These are phyloP conservation scores for Drosophila atripex DNA, from an alignment of 2,888 invertebrate genomes.

Conservation along the genomic window DNA sequence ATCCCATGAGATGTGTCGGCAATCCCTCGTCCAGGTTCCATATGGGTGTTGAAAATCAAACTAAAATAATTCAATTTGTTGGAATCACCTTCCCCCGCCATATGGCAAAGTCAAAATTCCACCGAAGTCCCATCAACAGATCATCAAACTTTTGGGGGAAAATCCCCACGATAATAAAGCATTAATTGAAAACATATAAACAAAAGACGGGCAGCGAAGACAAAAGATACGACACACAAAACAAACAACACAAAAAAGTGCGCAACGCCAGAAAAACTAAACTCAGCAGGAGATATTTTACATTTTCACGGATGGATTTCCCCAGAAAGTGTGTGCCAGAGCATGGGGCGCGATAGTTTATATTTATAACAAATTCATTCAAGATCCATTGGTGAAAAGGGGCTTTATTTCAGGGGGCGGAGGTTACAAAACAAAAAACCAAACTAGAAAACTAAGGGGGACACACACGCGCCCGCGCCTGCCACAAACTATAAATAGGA, in stretches of 20 bases:
- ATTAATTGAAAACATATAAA: constrained; percentile 70
- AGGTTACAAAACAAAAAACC: constrained; percentile 21
- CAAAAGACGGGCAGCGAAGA: constrained; percentile 43
- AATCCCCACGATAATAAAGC: constrained; percentile 54
- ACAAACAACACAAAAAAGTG: constrained; percentile 21
- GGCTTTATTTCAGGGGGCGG: constrained; percentile 7
- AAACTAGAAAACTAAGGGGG: constrained; percentile 44
- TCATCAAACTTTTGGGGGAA: constrained; percentile 40
- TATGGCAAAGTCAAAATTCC: constrained; percentile 52
- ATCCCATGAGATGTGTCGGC: background rate
- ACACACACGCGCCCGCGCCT: constrained; percentile 50
- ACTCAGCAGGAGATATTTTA: constrained; percentile 77
- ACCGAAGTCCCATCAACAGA: constrained; percentile 61
- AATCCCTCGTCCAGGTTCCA: background rate
- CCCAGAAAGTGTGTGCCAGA: constrained; percentile 60
- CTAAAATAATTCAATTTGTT: constrained; percentile 53
- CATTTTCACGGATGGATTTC: constrained; percentile 78
- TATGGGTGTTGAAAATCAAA: constrained; percentile 34
- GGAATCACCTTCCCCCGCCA: constrained; percentile 28
- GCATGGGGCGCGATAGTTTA: constrained; percentile 56
- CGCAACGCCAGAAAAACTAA: constrained; percentile 50
- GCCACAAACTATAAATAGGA: constrained; percentile 66
- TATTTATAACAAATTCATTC: constrained; percentile 77
- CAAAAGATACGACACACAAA: constrained; percentile 33
- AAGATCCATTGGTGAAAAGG: constrained; percentile 49